phyloP scores from a whole-genome alignment of 2,797 vertebrate genomes.

The Sebastes nivosus region DNA sequence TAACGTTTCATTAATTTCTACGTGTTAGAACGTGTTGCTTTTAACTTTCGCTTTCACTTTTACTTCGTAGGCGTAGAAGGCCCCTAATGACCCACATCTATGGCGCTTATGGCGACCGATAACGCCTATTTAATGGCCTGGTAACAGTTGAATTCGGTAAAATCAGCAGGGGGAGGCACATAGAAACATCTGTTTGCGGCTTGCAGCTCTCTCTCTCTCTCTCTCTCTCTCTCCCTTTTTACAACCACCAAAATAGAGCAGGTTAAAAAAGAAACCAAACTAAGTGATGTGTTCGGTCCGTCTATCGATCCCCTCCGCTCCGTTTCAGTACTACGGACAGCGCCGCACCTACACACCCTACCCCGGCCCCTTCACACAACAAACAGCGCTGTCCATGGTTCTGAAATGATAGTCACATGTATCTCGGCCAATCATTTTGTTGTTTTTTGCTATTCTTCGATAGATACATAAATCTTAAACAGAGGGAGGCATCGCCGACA shows the following conservation, averaged over 20 bases:
- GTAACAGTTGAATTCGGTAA: too few relatives aligned
- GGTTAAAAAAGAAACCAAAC: neutral
- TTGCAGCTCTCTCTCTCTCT: too few relatives aligned
- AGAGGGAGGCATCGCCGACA: too few relatives aligned
- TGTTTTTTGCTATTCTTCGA: neutral
- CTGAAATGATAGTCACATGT: neutral
- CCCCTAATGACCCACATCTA: neutral
- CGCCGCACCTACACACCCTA: neutral
- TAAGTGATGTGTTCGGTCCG: neutral
- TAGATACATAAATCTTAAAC: neutral
- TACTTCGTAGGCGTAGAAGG: neutral
- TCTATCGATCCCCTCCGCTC: neutral
- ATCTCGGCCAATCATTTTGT: neutral
- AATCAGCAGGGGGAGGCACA: neutral
- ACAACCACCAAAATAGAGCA: neutral
- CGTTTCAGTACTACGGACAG: neutral
- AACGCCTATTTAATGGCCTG: neutral
- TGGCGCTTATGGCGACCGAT: neutral
- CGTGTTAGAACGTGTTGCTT: neutral
- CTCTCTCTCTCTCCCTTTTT: neutral
- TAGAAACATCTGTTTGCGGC: too few relatives aligned
- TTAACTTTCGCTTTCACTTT: neutral
- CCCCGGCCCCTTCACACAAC: neutral
- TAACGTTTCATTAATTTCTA: neutral
- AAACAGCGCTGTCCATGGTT: neutral